phyloP scores from a whole-genome alignment of 2,113 vertebrate genomes.

The Petromus typicus region DNA sequence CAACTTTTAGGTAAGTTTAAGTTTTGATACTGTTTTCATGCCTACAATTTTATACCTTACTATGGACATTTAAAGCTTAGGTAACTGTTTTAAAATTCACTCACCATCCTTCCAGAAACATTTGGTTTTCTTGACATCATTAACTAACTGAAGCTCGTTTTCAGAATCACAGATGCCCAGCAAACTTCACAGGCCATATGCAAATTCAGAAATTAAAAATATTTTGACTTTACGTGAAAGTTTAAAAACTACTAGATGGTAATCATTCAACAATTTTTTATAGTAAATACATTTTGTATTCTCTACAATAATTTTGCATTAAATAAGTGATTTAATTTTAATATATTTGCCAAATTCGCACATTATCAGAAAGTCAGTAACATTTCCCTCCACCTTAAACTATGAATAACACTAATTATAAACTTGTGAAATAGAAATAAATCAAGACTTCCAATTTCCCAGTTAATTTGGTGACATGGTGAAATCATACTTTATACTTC shows the following conservation, averaged over 20 bases:
- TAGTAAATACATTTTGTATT: not conserved
- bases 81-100: not conserved
- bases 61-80: not conserved
- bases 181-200: not conserved
- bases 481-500: constrained; percentile 14
- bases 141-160: not conserved
- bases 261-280: not conserved
- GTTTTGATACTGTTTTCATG: not conserved
- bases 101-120: not conserved
- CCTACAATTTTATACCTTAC: not conserved
- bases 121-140: not conserved
- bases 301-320: not conserved
- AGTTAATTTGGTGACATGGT: not conserved
- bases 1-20: not conserved
- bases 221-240: not conserved
- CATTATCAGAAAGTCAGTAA: not conserved
- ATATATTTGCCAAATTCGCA: not conserved
- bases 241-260: not conserved
- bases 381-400: not conserved
- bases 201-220: not conserved
- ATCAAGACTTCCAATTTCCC: not conserved
- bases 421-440: not conserved
- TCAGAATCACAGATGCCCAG: not conserved
- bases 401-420: not conserved
- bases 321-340: not conserved